A percentile compares a stretch with the other conserved stretches of the same genome.
phyloP scores from a whole-genome alignment of 2,113 vertebrate genomes.

The Sapayoa aenigma region DNA sequence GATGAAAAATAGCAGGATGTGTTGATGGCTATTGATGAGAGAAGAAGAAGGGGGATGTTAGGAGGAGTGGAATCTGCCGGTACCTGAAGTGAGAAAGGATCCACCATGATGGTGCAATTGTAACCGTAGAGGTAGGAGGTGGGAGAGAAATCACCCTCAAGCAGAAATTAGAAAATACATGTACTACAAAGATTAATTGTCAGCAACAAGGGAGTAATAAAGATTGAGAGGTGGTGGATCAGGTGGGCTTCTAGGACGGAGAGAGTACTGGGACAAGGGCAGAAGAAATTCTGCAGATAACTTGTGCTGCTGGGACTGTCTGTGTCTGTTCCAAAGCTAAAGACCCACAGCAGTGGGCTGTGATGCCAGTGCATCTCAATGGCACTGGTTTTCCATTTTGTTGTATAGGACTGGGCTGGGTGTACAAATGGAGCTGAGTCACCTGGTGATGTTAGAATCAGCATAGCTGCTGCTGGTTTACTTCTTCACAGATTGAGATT shows the following conservation, averaged over 20 bases:
- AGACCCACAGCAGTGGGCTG: background rate
- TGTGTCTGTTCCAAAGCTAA: background rate
- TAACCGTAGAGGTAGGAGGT: background rate
- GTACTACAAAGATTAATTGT: background rate
- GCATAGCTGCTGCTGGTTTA: background rate
- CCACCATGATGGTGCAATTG: background rate
- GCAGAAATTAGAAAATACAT: background rate
- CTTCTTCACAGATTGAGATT: background rate
- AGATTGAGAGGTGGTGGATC: rapidly evolving
- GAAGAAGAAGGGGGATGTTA: background rate
- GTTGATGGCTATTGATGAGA: background rate
- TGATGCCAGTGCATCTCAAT: background rate
- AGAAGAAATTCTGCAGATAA: background rate
- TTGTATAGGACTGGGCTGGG: background rate
- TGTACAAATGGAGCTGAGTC: background rate
- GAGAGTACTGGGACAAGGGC: background rate
- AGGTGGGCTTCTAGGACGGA: background rate
- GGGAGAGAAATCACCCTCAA: background rate
- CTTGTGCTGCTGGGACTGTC: background rate
- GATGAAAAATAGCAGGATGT: background rate
- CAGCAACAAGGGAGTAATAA: background rate
- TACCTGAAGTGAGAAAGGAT: background rate
- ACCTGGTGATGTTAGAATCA: background rate
- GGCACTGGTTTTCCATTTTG: background rate
- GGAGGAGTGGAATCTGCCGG: background rate